Evolutionary conservation across 2,888 invertebrate genomes (phyloP).

Genomic region (Epinotia ramella): DNA sequence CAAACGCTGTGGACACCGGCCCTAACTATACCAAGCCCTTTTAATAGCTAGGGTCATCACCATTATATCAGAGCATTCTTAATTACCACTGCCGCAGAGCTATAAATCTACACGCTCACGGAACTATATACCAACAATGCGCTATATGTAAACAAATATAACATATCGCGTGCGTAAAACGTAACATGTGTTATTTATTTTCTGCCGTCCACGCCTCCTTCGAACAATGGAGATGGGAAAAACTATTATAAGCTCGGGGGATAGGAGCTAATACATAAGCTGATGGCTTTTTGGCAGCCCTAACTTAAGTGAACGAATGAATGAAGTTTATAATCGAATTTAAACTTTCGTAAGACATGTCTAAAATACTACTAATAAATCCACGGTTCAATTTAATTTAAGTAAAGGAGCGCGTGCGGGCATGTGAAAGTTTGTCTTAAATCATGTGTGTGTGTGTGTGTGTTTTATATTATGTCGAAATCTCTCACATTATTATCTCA

Average conservation of each 20-base stretch:
- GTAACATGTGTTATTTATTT: conserved; percentile 56
- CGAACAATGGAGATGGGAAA: conserved; percentile 66
- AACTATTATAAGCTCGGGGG: conserved; percentile 70
- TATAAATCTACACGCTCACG: conserved; percentile 51
- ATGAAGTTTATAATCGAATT: too few relatives aligned
- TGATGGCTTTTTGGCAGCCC: conserved; percentile 11
- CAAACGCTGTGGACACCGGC: neutral
- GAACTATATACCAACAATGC: neutral
- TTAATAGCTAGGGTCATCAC: conserved; percentile 22
- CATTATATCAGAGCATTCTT: conserved; percentile 46
- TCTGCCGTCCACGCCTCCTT: conserved; percentile 51
- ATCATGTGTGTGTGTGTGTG: too few relatives aligned
- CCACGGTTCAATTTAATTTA: too few relatives aligned
- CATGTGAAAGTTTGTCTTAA: too few relatives aligned
- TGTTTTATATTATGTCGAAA: too few relatives aligned
- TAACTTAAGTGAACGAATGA: neutral
- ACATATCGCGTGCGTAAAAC: conserved; percentile 47
- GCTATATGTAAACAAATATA: conserved; percentile 54
- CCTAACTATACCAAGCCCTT: neutral
- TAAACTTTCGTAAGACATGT: too few relatives aligned
- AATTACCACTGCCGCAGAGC: conserved; percentile 56
- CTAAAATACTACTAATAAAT: too few relatives aligned
- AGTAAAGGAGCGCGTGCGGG: too few relatives aligned
- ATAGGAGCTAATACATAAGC: conserved; percentile 47
- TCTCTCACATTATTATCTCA: too few relatives aligned